Conservation (phyloP, 2,888 invertebrate species). For the Cynaeus angustus region DNA sequence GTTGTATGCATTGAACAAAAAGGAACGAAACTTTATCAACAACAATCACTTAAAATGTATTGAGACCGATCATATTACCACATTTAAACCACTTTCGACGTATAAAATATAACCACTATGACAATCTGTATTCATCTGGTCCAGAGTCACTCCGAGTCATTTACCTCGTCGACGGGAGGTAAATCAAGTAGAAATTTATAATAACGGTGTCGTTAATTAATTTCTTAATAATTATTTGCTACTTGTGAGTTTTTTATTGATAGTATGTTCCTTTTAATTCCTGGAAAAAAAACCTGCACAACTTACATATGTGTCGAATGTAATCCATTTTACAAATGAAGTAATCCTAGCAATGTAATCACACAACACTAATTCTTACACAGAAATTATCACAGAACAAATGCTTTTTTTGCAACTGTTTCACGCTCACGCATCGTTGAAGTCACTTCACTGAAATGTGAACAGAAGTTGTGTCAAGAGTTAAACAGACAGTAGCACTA, state of each 20-base stretch:
- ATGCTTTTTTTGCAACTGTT: constrained; percentile 30
- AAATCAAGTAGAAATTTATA: constrained; percentile 29
- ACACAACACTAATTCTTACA: constrained; percentile 31
- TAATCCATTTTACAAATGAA: constrained; percentile 37
- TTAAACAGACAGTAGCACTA: constrained; percentile 10
- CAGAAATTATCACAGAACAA: constrained; percentile 35
- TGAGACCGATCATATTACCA: background rate
- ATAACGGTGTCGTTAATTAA: constrained; percentile 20
- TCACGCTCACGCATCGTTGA: constrained; percentile 48
- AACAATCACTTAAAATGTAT: too few relatives aligned
- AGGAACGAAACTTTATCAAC: too few relatives aligned
- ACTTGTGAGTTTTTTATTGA: too few relatives aligned
- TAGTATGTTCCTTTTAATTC: too few relatives aligned
- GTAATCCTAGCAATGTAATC: constrained; percentile 27
- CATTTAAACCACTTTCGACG: background rate
- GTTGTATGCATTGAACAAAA: too few relatives aligned
- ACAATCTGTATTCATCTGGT: constrained; percentile 23
- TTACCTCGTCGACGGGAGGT: constrained; percentile 34
- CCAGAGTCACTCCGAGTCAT: constrained; percentile 36
- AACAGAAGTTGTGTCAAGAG: constrained; percentile 17
- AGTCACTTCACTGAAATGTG: constrained; percentile 38
- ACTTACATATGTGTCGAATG: constrained; percentile 31
- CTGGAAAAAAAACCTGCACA: too few relatives aligned
- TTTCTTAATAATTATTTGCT: too few relatives aligned
- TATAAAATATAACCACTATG: constrained; percentile 1